Evolutionary conservation across 1,140 invertebrate genomes (phyloP).

Genomic region (Sminthurinus signatus): DNA sequence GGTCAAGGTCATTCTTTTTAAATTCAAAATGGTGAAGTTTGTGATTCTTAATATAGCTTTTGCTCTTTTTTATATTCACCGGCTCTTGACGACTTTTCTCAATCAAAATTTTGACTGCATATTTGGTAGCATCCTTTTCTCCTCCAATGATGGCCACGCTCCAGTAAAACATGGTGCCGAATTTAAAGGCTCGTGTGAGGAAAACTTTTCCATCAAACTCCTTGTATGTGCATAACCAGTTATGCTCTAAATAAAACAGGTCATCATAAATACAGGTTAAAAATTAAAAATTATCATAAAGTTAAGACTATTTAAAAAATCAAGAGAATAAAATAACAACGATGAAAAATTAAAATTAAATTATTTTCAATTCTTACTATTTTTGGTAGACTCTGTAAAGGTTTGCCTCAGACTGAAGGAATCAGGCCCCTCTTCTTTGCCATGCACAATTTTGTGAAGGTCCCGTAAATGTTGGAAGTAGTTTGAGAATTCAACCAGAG

Average conservation of each 20-base stretch:
- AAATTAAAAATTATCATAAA: too few species aligned
- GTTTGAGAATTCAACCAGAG: background rate
- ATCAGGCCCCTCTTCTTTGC: background rate
- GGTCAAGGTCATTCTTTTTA: too few species aligned
- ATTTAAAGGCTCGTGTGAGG: slow-evolving; percentile 4
- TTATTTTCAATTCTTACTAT: background rate
- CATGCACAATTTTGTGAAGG: background rate
- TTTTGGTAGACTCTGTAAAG: slow-evolving; percentile 8
- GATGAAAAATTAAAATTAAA: too few species aligned
- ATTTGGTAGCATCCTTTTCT: background rate
- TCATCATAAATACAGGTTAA: too few species aligned
- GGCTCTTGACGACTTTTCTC: too few species aligned
- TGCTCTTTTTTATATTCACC: too few species aligned
- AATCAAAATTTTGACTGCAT: slow-evolving; percentile 2
- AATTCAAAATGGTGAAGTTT: too few species aligned
- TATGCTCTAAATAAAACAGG: background rate
- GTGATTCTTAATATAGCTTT: too few species aligned
- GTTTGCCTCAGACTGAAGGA: background rate
- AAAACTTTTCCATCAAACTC: slow-evolving; percentile 2
- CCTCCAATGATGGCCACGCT: background rate
- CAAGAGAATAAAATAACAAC: too few species aligned
- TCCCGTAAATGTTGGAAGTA: background rate
- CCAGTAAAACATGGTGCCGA: slow-evolving; percentile 1
- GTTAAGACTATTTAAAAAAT: too few species aligned
- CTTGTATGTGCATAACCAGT: slow-evolving; percentile 3